Evolutionary conservation across 2,797 vertebrate species (phyloP).

Genomic region (Typhlichthys subterraneus): DNA sequence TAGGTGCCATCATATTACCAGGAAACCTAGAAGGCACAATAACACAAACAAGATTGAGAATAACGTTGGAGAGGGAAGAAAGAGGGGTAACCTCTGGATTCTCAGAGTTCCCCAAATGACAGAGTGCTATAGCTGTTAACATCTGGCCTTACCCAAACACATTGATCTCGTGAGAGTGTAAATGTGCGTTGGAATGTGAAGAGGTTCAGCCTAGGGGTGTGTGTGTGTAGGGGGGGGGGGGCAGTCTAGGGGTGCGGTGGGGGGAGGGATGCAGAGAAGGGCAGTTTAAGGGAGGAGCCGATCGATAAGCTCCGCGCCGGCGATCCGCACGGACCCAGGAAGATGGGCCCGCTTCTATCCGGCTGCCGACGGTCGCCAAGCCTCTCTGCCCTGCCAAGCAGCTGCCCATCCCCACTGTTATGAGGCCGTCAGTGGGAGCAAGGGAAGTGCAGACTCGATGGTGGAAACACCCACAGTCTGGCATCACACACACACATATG

Average conservation of each 20-base stretch:
- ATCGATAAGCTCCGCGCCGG: conserved; percentile 67
- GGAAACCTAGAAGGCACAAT: too few relatives aligned
- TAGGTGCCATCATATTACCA: too few relatives aligned
- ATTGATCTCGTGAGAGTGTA: too few relatives aligned
- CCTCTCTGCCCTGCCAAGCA: conserved; percentile 33
- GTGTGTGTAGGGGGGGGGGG: conserved; percentile 9
- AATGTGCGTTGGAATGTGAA: too few relatives aligned
- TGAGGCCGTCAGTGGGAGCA: conserved; percentile 33
- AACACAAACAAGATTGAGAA: background rate
- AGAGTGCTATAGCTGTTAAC: conserved; percentile 44
- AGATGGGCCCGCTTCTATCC: conserved; percentile 51
- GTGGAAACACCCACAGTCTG: too few relatives aligned
- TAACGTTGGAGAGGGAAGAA: background rate
- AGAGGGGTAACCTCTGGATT: conserved; percentile 90
- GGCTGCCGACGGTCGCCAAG: conserved; percentile 57
- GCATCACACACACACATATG: conserved; percentile 1
- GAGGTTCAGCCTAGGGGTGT: conserved; percentile 15
- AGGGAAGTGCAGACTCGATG: background rate
- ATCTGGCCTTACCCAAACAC: too few relatives aligned
- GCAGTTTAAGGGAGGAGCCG: conserved; percentile 49
- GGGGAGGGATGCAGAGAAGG: conserved; percentile 51
- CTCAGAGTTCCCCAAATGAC: conserved; percentile 91
- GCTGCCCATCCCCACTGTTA: conserved; percentile 20
- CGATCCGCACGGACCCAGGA: conserved; percentile 38
- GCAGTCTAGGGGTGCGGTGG: conserved; percentile 25